Evolutionary conservation across 2,888 invertebrate species (phyloP), one percentile per base, ranked within the genome.

Genomic region (Cosmia pyralina): DNA sequence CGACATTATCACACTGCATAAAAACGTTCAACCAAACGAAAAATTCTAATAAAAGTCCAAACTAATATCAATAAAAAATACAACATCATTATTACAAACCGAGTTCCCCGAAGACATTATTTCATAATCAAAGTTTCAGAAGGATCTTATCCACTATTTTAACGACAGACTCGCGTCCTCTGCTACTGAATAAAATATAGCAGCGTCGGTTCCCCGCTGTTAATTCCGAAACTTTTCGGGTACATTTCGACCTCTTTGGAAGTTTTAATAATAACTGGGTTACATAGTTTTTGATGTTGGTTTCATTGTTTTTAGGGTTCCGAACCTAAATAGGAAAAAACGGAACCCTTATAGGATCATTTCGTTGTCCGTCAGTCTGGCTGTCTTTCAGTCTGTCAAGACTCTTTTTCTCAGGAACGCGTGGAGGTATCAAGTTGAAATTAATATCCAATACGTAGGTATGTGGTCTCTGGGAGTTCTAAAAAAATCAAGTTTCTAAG

Each of bases 151-250:
- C 38, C 53, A 81, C 82, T 85, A 78, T 63, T 83, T 69, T 71
- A 80, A 77, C 62, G 78, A 57, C 69, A 44, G 53, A 52, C 22
- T 69, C 57, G n/a, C 13, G 57, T 57, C 59, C 64, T 28, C 22
- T 2, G 7, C 57, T 11, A 7, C 58, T 85, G 84, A 84, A 83
- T 84, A 83, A 83, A 68, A 83, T 79, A 84, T 84, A 11, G 44
- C 60, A 22, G 4, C 19, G 44, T 55, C 5, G 38, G 57, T 60
- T 34, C 63, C 62, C 55, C 46, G 69, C 57, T 65, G 77, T 79
- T 75, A 81, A 81, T 75, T 69, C 59, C n/a, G 17, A 53, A 83
- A 79, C 72, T 85, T 85, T 75, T 77, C 57, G 69, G 78, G 28
- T 41, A 52, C 28, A 63, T 62, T 66, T 62, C 34, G 28, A 65